A percentile compares a stretch with the other conserved stretches of the same genome.
These are phyloP conservation scores for Dolichallabes microphthalmus DNA, from an alignment of 2,113 vertebrate species.

Conservation along the genomic window DNA sequence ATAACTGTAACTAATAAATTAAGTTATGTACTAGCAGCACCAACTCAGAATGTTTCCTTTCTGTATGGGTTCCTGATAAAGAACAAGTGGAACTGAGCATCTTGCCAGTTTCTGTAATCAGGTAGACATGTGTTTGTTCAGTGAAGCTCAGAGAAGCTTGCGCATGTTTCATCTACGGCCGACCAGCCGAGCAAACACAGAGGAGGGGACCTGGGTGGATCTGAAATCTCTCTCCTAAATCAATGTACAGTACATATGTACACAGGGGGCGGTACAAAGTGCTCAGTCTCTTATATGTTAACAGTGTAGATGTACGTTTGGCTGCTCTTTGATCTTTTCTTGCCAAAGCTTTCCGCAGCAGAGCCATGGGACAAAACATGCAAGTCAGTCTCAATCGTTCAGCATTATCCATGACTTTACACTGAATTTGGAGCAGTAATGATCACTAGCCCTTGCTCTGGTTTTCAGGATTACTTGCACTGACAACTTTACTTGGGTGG, in stretches of 20 bases:
- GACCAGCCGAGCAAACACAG: background rate
- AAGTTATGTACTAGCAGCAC: background rate
- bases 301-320: background rate
- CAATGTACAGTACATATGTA: background rate
- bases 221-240: constrained; percentile 1
- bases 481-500: background rate
- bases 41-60: background rate
- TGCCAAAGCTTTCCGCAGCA: background rate
- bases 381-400: background rate
- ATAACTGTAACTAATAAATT: too few relatives aligned
- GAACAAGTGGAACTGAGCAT: background rate
- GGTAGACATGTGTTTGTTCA: constrained; percentile 1
- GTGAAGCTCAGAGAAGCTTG: background rate
- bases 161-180: background rate
- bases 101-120: background rate
- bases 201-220: background rate
- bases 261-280: background rate
- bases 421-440: background rate
- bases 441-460: background rate
- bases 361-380: background rate
- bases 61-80: background rate
- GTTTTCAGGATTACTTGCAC: background rate
- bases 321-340: background rate
- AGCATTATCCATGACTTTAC: background rate
- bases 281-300: background rate